Base-by-base conservation (phyloP, 2,113 vertebrate species). In the Macquaria ambigua region DNA sequence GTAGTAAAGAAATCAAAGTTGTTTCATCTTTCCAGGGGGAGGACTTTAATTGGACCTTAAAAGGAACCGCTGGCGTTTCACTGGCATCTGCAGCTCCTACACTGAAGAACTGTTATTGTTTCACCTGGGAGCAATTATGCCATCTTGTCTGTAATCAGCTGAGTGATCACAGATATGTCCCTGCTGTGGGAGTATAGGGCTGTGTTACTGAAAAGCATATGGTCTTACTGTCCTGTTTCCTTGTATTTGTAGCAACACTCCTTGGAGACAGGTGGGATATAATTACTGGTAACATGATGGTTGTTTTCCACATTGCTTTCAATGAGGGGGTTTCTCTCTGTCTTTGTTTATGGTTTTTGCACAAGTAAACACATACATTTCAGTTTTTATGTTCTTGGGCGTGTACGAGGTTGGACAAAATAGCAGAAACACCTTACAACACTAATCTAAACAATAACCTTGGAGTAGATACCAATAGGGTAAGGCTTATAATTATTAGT, bases 121-220 rank as follows among this genome's bases (percentile, higher is more conserved):
- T 91, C 86, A 90, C 93, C 81, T 89, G 87, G 89, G 4, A 91
- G 83, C 86, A 39, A 80, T 93, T 90, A 84, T 74, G 12, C 84
- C 50, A 80, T 77, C 64, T 74, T 78, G 70, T 72, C 80, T 90
- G 70, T 89, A 92, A 92, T 92, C 85, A 85, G 85, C 6, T 61
- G 78, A 86, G 73, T 81, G 80, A 61, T 78, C 68, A 81, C 81
- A 92, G 76, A 83, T 81, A 63, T 72, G 70, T 67, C 41, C 68
- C 53, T 76, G 82, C 79, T 23, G 90, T 87, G 74, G 67, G 67
- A 77, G 87, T 76, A 8, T 1, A 67, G 61, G 23, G 23, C 73
- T 64, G 20, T 52, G 61, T 77, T 68, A 73, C 80, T 41, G 16
- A 53, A 12, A 23, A 11, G 59, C 77, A 81, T 48, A n/a, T 59